phyloP scores from a whole-genome alignment of 2,797 vertebrate genomes.

The Chaetodon trifasciatus region DNA sequence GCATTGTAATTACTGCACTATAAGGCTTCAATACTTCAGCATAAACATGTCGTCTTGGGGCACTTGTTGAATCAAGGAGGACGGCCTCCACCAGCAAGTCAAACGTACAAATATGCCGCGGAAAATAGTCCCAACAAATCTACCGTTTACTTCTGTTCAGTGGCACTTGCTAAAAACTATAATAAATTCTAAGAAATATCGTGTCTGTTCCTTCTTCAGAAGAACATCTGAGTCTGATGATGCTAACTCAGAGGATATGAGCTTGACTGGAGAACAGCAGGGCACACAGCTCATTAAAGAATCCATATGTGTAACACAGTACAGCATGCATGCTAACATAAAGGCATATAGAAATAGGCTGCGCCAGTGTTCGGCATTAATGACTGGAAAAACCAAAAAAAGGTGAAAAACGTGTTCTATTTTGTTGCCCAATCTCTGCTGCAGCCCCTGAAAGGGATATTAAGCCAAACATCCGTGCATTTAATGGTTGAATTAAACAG shows the following conservation, averaged over 20 bases:
- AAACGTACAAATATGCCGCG: background rate
- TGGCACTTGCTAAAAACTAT: background rate
- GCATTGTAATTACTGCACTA: background rate
- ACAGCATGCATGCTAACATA: background rate
- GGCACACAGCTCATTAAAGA: background rate
- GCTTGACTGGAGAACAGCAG: background rate
- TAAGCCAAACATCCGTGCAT: background rate
- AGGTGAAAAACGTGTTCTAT: background rate
- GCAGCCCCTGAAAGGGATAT: too few relatives aligned
- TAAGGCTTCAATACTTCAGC: background rate
- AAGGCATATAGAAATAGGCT: background rate
- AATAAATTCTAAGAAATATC: background rate
- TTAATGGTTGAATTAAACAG: background rate
- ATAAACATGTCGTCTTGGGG: background rate
- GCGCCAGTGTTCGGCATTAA: background rate
- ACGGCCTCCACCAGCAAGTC: background rate
- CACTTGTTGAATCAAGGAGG: background rate
- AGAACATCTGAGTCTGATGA: background rate
- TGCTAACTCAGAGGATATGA: background rate
- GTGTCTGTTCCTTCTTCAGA: background rate
- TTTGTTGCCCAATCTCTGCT: background rate
- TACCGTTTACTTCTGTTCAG: background rate
- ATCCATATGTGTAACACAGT: background rate
- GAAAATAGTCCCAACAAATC: background rate
- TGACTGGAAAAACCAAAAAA: background rate